Evolutionary conservation across 2,113 vertebrate genomes (phyloP).

Genomic region (Willisornis vidua): DNA sequence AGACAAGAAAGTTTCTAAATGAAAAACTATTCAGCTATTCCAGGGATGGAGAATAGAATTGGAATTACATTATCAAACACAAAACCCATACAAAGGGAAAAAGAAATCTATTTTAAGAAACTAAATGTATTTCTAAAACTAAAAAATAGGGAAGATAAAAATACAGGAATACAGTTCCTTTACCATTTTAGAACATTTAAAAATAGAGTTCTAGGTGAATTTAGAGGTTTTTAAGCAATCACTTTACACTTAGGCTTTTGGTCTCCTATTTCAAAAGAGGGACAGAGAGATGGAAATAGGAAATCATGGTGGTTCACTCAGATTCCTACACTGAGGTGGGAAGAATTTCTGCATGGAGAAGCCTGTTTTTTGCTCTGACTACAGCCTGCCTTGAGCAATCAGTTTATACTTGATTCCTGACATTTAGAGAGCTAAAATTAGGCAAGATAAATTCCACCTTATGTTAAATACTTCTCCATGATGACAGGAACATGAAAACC

Average conservation of each 20-base stretch:
- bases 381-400: not conserved
- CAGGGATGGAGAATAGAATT: not conserved
- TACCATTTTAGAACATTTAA: not conserved
- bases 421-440: constrained; percentile 47
- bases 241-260: not conserved
- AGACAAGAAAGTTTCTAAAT: not conserved
- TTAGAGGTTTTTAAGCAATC: not conserved
- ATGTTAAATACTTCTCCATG: not conserved
- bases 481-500: not conserved
- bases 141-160: not conserved
- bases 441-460: constrained; percentile 34
- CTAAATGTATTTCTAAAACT: not conserved
- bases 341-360: not conserved
- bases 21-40: not conserved
- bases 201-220: not conserved
- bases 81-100: not conserved
- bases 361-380: not conserved
- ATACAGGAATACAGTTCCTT: not conserved
- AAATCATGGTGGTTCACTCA: not conserved
- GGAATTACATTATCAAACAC: not conserved
- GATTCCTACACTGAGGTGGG: not conserved
- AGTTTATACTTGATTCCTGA: not conserved
- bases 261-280: not conserved
- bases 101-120: not conserved
- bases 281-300: not conserved